phyloP scores from a whole-genome alignment of 2,888 invertebrate genomes.

The Acleris literana region DNA sequence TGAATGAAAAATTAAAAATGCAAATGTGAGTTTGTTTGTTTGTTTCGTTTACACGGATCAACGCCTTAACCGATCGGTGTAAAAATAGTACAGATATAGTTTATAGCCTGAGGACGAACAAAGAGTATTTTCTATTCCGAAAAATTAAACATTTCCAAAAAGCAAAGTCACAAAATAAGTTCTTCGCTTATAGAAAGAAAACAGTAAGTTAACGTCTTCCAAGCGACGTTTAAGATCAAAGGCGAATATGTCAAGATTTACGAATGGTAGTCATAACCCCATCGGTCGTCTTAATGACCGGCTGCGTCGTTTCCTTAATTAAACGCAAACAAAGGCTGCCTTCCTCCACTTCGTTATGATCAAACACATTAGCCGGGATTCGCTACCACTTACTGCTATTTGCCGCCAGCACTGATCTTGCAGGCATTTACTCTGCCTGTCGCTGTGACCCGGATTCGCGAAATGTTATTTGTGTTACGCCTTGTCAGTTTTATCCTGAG shows the following conservation, averaged over 20 bases:
- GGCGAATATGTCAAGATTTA: constrained; percentile 28
- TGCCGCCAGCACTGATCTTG: constrained; percentile 28
- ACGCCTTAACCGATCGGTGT: too few species aligned
- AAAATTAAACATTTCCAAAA: too few species aligned
- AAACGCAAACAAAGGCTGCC: constrained; percentile 71
- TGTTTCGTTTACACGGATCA: too few species aligned
- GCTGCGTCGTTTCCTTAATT: constrained; percentile 67
- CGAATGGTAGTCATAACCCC: constrained; percentile 53
- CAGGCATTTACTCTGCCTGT: constrained; percentile 26
- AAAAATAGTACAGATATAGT: too few species aligned
- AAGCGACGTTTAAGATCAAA: neutral
- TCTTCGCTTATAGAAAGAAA: neutral
- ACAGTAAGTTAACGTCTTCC: neutral
- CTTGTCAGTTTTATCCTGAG: constrained; percentile 16
- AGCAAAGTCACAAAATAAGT: too few species aligned
- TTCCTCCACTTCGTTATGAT: constrained; percentile 60
- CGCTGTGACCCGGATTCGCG: constrained; percentile 18
- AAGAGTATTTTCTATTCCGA: too few species aligned
- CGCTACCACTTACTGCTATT: constrained; percentile 52
- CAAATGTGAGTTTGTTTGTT: too few species aligned
- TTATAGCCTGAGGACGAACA: too few species aligned
- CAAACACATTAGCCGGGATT: constrained; percentile 69
- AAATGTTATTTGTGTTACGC: constrained; percentile 23
- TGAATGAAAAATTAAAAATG: too few species aligned
- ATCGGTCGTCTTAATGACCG: constrained; percentile 63